phyloP scores from a whole-genome alignment of 1,140 invertebrate species.

The Coenobita brevimanus region DNA sequence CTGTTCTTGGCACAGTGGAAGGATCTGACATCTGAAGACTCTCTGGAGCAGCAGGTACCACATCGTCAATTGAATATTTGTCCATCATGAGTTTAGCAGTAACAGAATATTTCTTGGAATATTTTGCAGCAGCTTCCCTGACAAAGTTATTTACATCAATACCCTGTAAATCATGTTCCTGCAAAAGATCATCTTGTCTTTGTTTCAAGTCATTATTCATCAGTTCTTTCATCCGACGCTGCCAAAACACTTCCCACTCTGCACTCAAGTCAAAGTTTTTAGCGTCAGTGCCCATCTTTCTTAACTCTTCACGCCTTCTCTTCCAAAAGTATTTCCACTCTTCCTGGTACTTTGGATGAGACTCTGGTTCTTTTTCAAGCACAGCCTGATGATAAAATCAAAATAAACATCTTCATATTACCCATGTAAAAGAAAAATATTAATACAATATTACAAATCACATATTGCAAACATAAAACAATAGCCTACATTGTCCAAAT shows the following conservation, averaged over 20 bases:
- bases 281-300: conserved; percentile 34
- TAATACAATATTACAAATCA: background rate
- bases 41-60: background rate
- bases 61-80: background rate
- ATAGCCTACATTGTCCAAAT: no score
- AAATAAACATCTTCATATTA: no score
- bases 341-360: conserved; percentile 50
- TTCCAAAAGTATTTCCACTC: conserved; percentile 66
- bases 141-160: background rate
- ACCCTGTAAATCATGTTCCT: conserved; percentile 34
- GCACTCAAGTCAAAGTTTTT: conserved; percentile 49
- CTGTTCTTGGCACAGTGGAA: conserved; percentile 56
- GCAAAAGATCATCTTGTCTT: conserved; percentile 43
- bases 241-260: conserved; percentile 62
- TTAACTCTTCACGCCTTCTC: conserved; percentile 37
- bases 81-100: background rate
- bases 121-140: no score
- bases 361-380: conserved; percentile 43
- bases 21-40: conserved; percentile 5
- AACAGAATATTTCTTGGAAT: no score
- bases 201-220: background rate
- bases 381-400: conserved; percentile 6
- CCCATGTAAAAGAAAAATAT: background rate
- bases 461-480: no score
- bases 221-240: conserved; percentile 52